Base-by-base conservation (phyloP, 2,888 invertebrate genomes). In the Encarsia formosa region DNA sequence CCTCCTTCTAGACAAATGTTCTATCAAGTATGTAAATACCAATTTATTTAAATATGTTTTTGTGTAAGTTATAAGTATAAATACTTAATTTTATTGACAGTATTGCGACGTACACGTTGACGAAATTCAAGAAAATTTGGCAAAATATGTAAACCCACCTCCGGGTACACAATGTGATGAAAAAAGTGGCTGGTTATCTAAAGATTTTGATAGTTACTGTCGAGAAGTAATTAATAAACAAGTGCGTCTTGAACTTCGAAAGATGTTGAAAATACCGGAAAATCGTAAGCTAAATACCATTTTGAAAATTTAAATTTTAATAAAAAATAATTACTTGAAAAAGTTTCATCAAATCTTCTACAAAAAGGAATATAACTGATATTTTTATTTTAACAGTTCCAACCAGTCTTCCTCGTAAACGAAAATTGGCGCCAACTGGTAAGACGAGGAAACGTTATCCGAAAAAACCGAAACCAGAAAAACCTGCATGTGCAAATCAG, bases 1-100 rank as follows among this genome's bases (percentile, higher is more conserved):
- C 94, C 94, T 0, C 82, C 88, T 5, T 88, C 88, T 42, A 76
- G 91, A 32, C 94, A 95, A 75, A 89, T 91, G 79, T 91, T 90
- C 74, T 91, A 93, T 72, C 91, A 93, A 79, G 87, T 91, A 73
- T 58, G 3, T n/a, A 5, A 19, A 4, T 24, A 31, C 24, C 31
- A 20, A n/a, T 34, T 45, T 49, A 23, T 31, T 48, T 18, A 32
- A 41, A 43, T 41, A 29, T 35, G 5, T 20, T 5, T 9, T 37
- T 16, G 29, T 8, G 18, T 13, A 37, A 37, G 19, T 18, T 20
- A 4, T 37, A 11, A 34, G 6, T 34, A 23, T 39, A n/a, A 5
- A 39, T 18, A 37, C 16, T 37, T 9, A 18, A 39, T 22, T n/a
- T 45, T 16, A 44, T 32, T 68, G 71, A 22, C 64, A 88, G 85